Evolutionary conservation across 2,797 vertebrate species (phyloP).

Genomic region (Danio jaintianensis): DNA sequence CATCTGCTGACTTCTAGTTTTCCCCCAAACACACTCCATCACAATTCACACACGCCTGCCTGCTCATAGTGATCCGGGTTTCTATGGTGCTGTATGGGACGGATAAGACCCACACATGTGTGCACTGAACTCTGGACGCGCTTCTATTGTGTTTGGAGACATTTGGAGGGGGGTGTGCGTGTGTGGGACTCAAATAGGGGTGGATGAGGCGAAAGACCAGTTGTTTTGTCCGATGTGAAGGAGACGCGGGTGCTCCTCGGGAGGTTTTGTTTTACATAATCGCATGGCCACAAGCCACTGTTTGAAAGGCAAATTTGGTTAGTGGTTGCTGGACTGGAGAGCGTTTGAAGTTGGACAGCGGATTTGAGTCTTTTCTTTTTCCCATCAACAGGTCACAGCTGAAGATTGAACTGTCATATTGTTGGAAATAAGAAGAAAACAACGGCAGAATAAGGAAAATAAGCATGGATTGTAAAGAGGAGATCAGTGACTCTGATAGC

Average conservation of each 20-base stretch:
- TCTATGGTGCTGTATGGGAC: constrained; percentile 76
- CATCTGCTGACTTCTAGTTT: constrained; percentile 82
- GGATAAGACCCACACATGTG: constrained; percentile 81
- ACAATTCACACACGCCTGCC: constrained; percentile 51
- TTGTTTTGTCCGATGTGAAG: constrained; percentile 63
- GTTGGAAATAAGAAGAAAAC: background rate
- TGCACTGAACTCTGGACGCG: constrained; percentile 75
- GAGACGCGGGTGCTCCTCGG: constrained; percentile 49
- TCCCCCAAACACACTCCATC: constrained; percentile 74
- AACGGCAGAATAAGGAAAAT: constrained; percentile 41
- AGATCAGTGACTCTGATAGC: constrained; percentile 90
- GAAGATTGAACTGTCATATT: constrained; percentile 29
- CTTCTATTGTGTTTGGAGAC: constrained; percentile 72
- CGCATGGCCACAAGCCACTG: constrained; percentile 23
- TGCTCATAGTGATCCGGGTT: constrained; percentile 68
- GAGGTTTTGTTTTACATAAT: constrained; percentile 52
- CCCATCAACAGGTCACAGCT: constrained; percentile 65
- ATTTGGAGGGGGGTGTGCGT: constrained; percentile 52
- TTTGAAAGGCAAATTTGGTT: constrained; percentile 59
- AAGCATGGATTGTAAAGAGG: constrained; percentile 85
- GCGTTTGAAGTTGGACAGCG: constrained; percentile 30
- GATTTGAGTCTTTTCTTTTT: constrained; percentile 44
- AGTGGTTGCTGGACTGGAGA: constrained; percentile 39
- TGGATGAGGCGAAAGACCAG: constrained; percentile 53
- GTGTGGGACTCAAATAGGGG: constrained; percentile 41